Evolutionary conservation across 2,797 vertebrate genomes (phyloP), one percentile per base, ranked within the genome.

Genomic region (Enteromius radiatus): DNA sequence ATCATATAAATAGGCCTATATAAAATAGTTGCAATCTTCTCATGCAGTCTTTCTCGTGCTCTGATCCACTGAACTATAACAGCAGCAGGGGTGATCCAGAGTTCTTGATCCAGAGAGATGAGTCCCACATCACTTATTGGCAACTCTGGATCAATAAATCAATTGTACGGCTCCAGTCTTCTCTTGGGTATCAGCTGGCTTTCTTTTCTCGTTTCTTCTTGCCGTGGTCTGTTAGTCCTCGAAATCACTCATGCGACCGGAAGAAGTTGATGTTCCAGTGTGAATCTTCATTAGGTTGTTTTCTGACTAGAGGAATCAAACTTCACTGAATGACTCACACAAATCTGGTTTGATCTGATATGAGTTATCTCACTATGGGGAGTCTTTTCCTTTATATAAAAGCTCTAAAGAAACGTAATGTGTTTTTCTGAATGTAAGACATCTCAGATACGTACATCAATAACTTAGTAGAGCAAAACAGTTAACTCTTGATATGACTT

Each of bases 281-380:
- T 87, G 89, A 92, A 92, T 93, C 92, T 92, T 93, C 92, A 94
- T 95, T 94, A 94, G 93, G 91, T 93, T 94, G 91, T 94, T 94
- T 93, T 93, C 91, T 85, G 91, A 91, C 92, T 91, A 92, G 88
- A 87, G 45, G 65, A 86, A 94, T 95, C 93, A 38, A 56, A 75
- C n/a, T 81, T 64, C 54, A 69, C 75, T 56, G n/a, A 85, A 90
- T 87, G 89, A 92, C 89, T 92, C 91, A 90, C 84, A 78, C 81
- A 45, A 78, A 81, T 84, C 79, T 71, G 31, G 45, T 80, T 71
- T 88, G 49, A 5, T 26, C 56, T 83, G 84, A 81, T 89, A 83
- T 84, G 63, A 59, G 28, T 80, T 79, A 79, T 87, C 85, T 87
- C 31, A 41, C 84, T 81, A 83, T 83, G 86, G 85, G 87, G 88